Conservation (phyloP, 2,797 vertebrate genomes). For the Acanthurus leucopareius region DNA sequence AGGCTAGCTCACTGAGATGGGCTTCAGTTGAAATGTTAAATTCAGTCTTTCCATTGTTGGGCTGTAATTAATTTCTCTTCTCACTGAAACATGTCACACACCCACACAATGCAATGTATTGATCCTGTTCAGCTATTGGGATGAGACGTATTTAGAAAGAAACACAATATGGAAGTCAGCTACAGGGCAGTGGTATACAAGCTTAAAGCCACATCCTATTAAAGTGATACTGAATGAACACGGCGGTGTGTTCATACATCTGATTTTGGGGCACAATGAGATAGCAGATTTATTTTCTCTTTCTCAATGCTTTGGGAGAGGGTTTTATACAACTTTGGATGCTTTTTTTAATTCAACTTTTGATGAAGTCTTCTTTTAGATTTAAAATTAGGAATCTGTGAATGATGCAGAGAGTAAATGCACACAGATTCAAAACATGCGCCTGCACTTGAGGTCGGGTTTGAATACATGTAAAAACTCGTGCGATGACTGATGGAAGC, state of each 20-base stretch:
- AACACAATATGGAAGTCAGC: constrained; percentile 23
- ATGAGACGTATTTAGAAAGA: constrained; percentile 28
- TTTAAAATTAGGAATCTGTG: not conserved
- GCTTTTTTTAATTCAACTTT: not conserved
- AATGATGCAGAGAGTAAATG: not conserved
- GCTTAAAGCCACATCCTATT: constrained; percentile 21
- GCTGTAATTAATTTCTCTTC: constrained; percentile 36
- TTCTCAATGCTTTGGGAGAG: not conserved
- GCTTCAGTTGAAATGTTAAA: constrained; percentile 13
- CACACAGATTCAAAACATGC: not conserved
- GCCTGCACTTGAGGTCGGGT: not conserved
- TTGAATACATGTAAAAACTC: not conserved
- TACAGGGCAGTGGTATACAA: not conserved
- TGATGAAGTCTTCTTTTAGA: not conserved
- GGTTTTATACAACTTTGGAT: not conserved
- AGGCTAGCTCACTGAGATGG: not conserved
- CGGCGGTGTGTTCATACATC: constrained; percentile 12
- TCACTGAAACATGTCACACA: constrained; percentile 15
- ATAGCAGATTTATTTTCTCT: constrained; percentile 3
- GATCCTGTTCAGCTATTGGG: constrained; percentile 19
- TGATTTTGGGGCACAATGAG: not conserved
- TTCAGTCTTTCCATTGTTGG: constrained; percentile 38
- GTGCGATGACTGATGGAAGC: not conserved
- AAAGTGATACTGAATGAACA: constrained; percentile 1
- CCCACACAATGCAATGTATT: constrained; percentile 15